Evolutionary conservation across 2,888 invertebrate genomes (phyloP).

Genomic region (Sericinus montela): DNA sequence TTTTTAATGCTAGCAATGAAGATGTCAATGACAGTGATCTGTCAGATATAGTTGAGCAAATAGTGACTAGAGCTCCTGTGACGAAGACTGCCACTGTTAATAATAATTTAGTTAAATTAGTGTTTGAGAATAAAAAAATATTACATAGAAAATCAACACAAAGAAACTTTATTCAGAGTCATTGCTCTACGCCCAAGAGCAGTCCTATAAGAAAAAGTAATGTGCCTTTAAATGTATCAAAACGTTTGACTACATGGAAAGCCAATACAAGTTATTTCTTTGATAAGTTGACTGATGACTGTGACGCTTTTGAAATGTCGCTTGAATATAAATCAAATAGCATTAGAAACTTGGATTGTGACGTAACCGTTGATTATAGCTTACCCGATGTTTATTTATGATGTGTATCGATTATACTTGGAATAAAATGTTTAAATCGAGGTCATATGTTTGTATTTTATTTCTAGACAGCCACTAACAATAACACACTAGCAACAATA

Average conservation of each 20-base stretch:
- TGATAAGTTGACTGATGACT: constrained; percentile 60
- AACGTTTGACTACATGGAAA: constrained; percentile 35
- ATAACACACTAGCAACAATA: too few relatives aligned
- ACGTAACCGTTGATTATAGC: constrained; percentile 56
- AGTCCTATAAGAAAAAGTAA: constrained; percentile 42
- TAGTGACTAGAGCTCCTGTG: constrained; percentile 45
- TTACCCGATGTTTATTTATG: constrained; percentile 52
- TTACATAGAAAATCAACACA: constrained; percentile 32
- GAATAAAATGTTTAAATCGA: background rate
- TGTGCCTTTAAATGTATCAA: constrained; percentile 32
- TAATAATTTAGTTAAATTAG: constrained; percentile 52
- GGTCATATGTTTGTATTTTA: too few relatives aligned
- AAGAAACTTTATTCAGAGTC: constrained; percentile 41
- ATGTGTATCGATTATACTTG: constrained; percentile 7
- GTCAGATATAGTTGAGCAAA: constrained; percentile 60
- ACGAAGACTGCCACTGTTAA: constrained; percentile 52
- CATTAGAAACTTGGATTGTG: constrained; percentile 39
- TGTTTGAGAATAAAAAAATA: constrained; percentile 39
- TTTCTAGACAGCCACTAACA: too few relatives aligned
- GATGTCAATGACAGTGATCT: constrained; percentile 46
- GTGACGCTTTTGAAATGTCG: constrained; percentile 82
- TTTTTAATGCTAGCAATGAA: constrained; percentile 40
- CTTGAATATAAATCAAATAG: constrained; percentile 60
- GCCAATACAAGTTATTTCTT: constrained; percentile 77
- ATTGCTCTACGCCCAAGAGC: constrained; percentile 61